Percentiles rank a stretch among this genome's conserved stretches.
These are phyloP conservation scores for Poecilia gillii DNA, from an alignment of 2,797 vertebrate genomes.

Conservation along the genomic window DNA sequence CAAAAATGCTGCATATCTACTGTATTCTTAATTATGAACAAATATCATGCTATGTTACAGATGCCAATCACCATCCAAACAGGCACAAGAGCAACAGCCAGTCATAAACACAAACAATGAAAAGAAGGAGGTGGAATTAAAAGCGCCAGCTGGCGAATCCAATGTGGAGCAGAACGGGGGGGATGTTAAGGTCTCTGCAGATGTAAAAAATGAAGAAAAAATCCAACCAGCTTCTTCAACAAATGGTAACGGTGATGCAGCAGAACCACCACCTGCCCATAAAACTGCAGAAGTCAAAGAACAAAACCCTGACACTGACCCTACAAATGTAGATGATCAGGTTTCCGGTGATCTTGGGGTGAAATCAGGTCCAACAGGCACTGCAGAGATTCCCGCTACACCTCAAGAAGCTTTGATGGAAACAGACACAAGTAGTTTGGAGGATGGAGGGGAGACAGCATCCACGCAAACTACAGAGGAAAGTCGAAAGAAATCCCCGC, in stretches of 20 bases:
- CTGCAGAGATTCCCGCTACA: background rate
- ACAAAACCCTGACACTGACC: constrained; percentile 10
- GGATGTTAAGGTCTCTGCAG: constrained; percentile 3
- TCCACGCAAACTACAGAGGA: constrained; percentile 1
- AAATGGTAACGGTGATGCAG: constrained; percentile 7
- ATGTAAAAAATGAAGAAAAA: constrained; percentile 7
- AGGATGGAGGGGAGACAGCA: constrained; percentile 15
- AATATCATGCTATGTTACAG: constrained; percentile 45
- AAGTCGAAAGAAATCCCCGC: background rate
- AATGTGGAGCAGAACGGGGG: background rate
- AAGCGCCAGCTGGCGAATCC: background rate
- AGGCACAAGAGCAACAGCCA: constrained; percentile 4
- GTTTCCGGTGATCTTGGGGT: constrained; percentile 16
- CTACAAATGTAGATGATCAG: constrained; percentile 4
- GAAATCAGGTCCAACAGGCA: constrained; percentile 16
- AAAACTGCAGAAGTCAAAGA: constrained; percentile 12
- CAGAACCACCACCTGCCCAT: constrained; percentile 9
- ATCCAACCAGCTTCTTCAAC: constrained; percentile 7
- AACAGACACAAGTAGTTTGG: constrained; percentile 22
- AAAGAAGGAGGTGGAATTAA: constrained; percentile 10
- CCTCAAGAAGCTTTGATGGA: constrained; percentile 9
- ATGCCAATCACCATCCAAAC: constrained; percentile 19
- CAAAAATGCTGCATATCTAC: constrained; percentile 3
- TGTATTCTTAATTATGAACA: constrained; percentile 13
- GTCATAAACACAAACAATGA: background rate